A percentile compares a stretch with the other conserved stretches of the same genome.
phyloP scores from a whole-genome alignment of 2,888 invertebrate genomes.

The Agrotis segetum region DNA sequence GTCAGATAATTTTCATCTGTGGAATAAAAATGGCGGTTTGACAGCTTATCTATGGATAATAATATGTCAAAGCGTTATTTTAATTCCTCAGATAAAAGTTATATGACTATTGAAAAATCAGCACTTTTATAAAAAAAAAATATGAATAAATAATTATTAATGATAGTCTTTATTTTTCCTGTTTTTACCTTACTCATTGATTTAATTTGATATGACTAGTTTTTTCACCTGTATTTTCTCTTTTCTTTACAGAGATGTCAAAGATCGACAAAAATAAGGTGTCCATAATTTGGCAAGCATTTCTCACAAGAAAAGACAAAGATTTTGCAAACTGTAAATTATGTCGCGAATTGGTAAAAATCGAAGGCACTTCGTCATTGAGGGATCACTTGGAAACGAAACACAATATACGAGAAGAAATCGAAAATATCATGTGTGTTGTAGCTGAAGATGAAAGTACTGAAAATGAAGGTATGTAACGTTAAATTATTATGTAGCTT shows the following conservation, averaged over 20 bases:
- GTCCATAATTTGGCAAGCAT: slow-evolving; percentile 26
- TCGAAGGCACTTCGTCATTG: slow-evolving; percentile 3
- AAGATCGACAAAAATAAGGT: neutral
- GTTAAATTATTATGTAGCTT: too few relatives aligned
- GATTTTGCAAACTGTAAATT: slow-evolving; percentile 23
- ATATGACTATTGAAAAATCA: too few relatives aligned
- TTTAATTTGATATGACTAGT: neutral
- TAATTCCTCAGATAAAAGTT: too few relatives aligned
- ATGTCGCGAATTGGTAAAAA: slow-evolving; percentile 5
- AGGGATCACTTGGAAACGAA: slow-evolving; percentile 8
- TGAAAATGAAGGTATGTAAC: slow-evolving; percentile 7
- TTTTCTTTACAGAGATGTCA: neutral
- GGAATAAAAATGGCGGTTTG: too few relatives aligned
- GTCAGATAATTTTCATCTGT: too few relatives aligned
- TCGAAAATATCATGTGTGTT: neutral
- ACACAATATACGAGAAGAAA: slow-evolving; percentile 4
- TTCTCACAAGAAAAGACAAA: slow-evolving; percentile 29
- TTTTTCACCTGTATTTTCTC: neutral
- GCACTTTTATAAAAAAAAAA: too few relatives aligned
- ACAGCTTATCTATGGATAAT: too few relatives aligned
- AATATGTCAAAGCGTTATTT: too few relatives aligned
- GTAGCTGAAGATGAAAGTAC: neutral
- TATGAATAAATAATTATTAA: too few relatives aligned
- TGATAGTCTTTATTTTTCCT: too few relatives aligned
- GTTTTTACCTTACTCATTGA: neutral